Conservation (phyloP, 2,888 invertebrate genomes). For the Pseudanteris insignis region DNA sequence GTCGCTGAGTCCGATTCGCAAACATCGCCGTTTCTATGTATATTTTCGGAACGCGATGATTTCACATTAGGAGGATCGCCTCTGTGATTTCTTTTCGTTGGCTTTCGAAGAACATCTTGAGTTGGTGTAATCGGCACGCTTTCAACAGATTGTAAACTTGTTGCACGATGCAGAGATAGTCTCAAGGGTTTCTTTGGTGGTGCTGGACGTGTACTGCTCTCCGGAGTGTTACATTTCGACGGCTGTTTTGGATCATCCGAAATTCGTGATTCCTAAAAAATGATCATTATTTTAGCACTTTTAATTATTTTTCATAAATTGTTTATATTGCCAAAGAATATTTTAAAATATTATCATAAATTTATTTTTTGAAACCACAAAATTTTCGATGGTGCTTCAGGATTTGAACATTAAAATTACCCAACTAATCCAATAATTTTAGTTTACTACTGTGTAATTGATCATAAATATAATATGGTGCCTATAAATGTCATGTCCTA, state of each 20-base stretch:
- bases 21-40: constrained; percentile 48
- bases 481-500: no score
- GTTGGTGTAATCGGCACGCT: constrained; percentile 59
- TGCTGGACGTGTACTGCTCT: constrained; percentile 72
- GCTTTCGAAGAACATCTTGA: constrained; percentile 65
- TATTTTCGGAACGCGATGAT: constrained; percentile 45
- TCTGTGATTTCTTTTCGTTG: constrained; percentile 72
- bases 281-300: neutral
- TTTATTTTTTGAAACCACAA: no score
- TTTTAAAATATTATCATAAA: no score
- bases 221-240: constrained; percentile 53
- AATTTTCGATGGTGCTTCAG: no score
- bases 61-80: constrained; percentile 65
- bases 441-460: no score
- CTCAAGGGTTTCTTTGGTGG: constrained; percentile 88
- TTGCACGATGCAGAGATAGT: constrained; percentile 83
- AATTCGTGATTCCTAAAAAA: constrained; percentile 49
- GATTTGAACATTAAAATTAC: no score
- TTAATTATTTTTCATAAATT: no score
- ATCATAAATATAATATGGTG: no score
- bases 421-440: no score
- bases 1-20: constrained; percentile 43
- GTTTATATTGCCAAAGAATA: no score
- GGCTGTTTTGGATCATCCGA: constrained; percentile 54
- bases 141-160: constrained; percentile 80